Conservation (phyloP, 2,797 vertebrate species). For the Neosilurus hyrtlii region DNA sequence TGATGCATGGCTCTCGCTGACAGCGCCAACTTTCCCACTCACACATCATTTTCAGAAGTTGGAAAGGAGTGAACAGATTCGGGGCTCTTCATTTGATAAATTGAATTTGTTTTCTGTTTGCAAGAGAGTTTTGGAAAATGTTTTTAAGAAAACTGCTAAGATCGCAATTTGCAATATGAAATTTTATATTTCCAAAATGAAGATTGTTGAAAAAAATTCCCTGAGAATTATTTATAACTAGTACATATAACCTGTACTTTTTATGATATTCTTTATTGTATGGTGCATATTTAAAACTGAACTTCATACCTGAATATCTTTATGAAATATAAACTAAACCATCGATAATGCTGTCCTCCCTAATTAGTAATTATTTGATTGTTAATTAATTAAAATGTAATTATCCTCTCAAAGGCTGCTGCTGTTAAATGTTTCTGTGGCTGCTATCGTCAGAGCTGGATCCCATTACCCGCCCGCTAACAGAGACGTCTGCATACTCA, state of each 20-base stretch:
- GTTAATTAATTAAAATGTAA: conserved; percentile 16
- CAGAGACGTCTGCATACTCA: conserved; percentile 44
- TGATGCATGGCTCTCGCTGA: conserved; percentile 38
- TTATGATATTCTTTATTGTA: neutral
- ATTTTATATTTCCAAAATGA: neutral
- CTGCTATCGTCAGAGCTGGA: conserved; percentile 5
- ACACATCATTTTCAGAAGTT: conserved; percentile 32
- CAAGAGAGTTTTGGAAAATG: neutral
- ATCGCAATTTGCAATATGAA: neutral
- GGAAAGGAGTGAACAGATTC: neutral
- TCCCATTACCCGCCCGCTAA: conserved; percentile 47
- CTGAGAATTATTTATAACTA: neutral
- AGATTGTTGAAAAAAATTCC: neutral
- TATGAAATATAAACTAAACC: neutral
- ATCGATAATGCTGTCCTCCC: neutral
- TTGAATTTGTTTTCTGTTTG: neutral
- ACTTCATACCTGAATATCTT: neutral
- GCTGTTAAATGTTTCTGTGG: neutral
- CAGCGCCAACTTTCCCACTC: conserved; percentile 49
- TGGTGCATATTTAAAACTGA: neutral
- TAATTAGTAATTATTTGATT: conserved; percentile 17
- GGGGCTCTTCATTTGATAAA: neutral
- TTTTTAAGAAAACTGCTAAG: neutral
- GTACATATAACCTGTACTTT: neutral
- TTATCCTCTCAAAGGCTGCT: conserved; percentile 19